A percentile compares a stretch with the other conserved stretches of the same genome.
Conservation (phyloP, 2,797 vertebrate genomes). For the Monodelphis domestica region DNA sequence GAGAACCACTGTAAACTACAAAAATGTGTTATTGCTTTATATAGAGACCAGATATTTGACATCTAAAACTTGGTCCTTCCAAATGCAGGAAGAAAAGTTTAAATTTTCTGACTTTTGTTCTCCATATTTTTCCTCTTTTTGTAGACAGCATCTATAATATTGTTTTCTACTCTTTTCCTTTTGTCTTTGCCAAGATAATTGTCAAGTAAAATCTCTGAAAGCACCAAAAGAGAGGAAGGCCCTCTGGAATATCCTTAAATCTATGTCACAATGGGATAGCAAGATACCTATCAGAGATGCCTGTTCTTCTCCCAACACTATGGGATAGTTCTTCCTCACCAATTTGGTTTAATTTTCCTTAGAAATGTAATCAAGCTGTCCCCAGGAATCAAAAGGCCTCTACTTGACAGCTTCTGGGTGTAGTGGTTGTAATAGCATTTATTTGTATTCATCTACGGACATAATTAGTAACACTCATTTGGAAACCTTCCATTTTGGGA, state of each 20-base stretch:
- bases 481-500: background rate
- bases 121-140: background rate
- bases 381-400: background rate
- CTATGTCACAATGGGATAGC: background rate
- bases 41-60: background rate
- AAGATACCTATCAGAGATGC: background rate
- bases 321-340: background rate
- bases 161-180: background rate
- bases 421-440: background rate
- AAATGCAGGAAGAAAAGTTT: background rate
- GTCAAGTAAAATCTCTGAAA: background rate
- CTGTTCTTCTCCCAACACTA: background rate
- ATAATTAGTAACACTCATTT: background rate
- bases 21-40: background rate
- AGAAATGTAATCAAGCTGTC: background rate
- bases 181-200: too few species aligned
- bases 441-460: background rate
- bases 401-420: background rate
- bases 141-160: background rate
- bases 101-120: background rate
- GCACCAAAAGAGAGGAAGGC: background rate
- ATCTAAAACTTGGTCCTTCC: background rate
- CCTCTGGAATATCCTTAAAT: background rate
- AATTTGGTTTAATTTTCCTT: background rate
- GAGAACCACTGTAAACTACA: background rate